Percentiles rank a stretch among this genome's conserved stretches.
Conservation (phyloP, 2,888 invertebrate genomes). For the Yponomeuta evonymella region DNA sequence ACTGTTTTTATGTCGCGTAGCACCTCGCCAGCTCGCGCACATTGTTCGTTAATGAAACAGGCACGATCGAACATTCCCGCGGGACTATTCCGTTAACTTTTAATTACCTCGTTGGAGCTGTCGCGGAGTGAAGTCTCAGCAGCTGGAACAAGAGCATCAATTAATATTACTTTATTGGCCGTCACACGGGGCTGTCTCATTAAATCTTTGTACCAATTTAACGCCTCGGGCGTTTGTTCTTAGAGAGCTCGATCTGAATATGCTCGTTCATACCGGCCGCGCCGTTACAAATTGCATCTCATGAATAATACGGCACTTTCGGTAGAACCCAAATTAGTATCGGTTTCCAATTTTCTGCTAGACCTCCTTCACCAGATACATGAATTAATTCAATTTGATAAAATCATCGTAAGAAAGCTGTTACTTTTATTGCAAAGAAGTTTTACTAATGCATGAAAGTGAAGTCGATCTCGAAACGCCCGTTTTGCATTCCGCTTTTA, state of each 20-base stretch:
- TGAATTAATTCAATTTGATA: neutral
- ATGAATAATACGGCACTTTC: slow-evolving; percentile 5
- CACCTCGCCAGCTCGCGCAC: slow-evolving; percentile 17
- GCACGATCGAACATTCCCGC: slow-evolving; percentile 27
- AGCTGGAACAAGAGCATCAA: slow-evolving; percentile 41
- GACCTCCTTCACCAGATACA: neutral
- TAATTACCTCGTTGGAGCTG: slow-evolving; percentile 48
- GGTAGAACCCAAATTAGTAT: neutral
- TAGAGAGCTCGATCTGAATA: neutral
- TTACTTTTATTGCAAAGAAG: neutral
- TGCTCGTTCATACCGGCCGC: neutral
- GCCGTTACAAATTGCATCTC: slow-evolving; percentile 5
- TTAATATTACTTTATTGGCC: slow-evolving; percentile 8
- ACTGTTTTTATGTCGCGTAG: neutral
- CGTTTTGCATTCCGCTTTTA: neutral
- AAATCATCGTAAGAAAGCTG: neutral
- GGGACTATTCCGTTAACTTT: slow-evolving; percentile 32
- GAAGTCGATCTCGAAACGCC: neutral
- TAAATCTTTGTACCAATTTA: neutral
- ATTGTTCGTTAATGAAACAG: slow-evolving; percentile 27
- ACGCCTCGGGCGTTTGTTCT: neutral
- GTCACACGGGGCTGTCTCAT: slow-evolving; percentile 4
- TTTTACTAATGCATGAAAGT: neutral
- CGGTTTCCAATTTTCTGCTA: slow-evolving; percentile 3
- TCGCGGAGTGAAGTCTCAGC: slow-evolving; percentile 25